These are phyloP conservation scores for Amblyjoppa proteus DNA, from an alignment of 2,888 invertebrate genomes.

Conservation along the genomic window DNA sequence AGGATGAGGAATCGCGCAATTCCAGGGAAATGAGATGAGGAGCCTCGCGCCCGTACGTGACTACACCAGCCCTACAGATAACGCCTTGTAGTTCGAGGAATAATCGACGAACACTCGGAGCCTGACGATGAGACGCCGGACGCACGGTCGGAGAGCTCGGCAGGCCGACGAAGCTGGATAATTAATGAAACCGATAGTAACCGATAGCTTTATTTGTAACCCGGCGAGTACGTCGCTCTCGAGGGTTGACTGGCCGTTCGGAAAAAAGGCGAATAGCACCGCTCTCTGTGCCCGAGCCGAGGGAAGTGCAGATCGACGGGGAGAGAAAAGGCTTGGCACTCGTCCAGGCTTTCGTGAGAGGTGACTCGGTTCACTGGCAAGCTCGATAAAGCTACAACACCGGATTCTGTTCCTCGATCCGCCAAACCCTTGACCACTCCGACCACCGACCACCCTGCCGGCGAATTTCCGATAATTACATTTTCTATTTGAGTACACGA, in stretches of 20 bases:
- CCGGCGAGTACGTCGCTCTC: conserved; percentile 22
- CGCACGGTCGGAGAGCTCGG: background rate
- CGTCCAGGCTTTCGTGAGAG: conserved; percentile 64
- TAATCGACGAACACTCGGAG: conserved; percentile 4
- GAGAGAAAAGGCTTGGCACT: conserved; percentile 58
- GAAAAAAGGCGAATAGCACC: conserved; percentile 61
- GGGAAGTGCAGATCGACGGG: background rate
- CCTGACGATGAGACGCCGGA: background rate
- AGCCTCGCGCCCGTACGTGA: no score
- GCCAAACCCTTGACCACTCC: conserved; percentile 19
- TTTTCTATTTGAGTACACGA: conserved; percentile 52
- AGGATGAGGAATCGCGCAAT: background rate
- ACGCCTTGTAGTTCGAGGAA: conserved; percentile 5
- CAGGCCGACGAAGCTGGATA: conserved; percentile 58
- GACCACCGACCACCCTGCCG: conserved; percentile 23
- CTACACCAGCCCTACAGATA: no score
- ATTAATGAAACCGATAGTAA: conserved; percentile 68
- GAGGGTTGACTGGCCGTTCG: conserved; percentile 2
- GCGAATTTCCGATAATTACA: conserved; percentile 68
- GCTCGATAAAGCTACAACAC: conserved; percentile 69
- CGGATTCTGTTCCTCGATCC: conserved; percentile 7
- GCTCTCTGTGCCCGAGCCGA: conserved; percentile 30
- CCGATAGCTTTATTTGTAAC: conserved; percentile 61
- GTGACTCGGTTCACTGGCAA: conserved; percentile 54
- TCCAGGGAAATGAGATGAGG: background rate